phyloP scores from a whole-genome alignment of 2,797 vertebrate species.

The Heteromormyrus szaboi region DNA sequence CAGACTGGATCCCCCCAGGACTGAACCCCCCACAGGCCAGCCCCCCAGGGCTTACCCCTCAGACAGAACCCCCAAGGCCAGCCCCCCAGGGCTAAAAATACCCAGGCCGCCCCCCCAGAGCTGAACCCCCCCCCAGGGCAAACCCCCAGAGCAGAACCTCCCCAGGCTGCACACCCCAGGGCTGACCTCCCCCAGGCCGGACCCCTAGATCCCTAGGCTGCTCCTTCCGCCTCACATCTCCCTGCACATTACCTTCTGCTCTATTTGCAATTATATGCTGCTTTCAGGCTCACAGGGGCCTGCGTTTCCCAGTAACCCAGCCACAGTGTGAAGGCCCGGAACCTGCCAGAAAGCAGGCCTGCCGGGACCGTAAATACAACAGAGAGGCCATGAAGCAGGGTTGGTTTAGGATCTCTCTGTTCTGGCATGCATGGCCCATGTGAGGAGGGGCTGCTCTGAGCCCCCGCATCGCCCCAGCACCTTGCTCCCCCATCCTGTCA shows the following conservation, averaged over 20 bases:
- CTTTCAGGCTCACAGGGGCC: background rate
- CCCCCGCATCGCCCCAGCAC: background rate
- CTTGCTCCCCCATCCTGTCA: background rate
- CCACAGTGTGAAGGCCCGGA: background rate
- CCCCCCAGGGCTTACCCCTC: background rate
- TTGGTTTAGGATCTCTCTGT: background rate
- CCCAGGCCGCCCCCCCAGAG: background rate
- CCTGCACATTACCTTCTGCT: background rate
- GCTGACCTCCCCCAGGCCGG: background rate
- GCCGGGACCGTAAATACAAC: too few relatives aligned
- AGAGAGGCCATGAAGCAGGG: background rate
- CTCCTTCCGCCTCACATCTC: background rate
- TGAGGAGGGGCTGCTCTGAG: background rate
- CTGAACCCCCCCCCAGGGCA: too few relatives aligned
- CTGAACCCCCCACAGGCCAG: background rate
- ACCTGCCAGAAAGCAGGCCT: background rate
- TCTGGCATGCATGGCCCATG: background rate
- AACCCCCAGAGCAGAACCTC: background rate
- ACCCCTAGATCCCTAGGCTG: background rate
- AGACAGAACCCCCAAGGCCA: background rate
- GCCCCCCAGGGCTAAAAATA: background rate
- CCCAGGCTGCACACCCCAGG: background rate
- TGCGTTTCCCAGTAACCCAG: background rate
- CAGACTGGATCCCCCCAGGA: background rate
- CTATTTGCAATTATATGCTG: conserved; percentile 10